Base-by-base conservation (phyloP, 2,888 invertebrate species). In the Limnephilus marmoratus region DNA sequence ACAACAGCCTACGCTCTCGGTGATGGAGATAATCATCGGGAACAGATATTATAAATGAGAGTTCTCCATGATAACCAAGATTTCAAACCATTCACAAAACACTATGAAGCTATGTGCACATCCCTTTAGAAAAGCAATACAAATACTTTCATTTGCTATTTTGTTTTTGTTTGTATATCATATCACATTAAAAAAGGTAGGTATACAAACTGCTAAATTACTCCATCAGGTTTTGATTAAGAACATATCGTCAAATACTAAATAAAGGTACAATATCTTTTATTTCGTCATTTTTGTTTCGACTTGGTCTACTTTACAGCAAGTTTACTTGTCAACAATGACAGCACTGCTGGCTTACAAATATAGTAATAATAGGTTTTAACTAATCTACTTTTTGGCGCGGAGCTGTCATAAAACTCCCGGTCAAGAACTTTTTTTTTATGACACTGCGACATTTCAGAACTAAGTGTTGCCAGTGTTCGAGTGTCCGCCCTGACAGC, bases 311-410 rank as follows among this genome's bases (percentile, higher is more conserved):
- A 68, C 68, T 24, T 68, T 68, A 9, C 9, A n/a, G 24, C n/a
- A n/a, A n/a, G 68, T n/a, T 68, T 68, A 68, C 68, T 68, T 68
- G 68, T 68, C 68, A 68, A 68, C 68, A n/a, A 68, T 68, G 68
- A 68, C 68, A 68, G 68, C 68, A 24, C 11, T 68, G 68, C 68
- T 9, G 68, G 24, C 9, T 68, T 68, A 68, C n/a, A 68, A 68
- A n/a, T 68, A 68, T 24, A 5, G n/a, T 68, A 68, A 68, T 68
- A 24, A 68, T 18, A 53, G 53, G 18, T 53, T 4, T 15, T 9
- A n/a, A 9, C 68, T 68, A n/a, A 24, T 68, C 68, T 68, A n/a
- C 68, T 68, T 68, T 68, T 68, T 68, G 68, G 68, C 68, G 68
- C 24, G 9, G 9, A 68, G 68, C n/a, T 68, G 68, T 68, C 68